phyloP scores from a whole-genome alignment of 1,140 invertebrate species.

The Mercenaria mercenaria region DNA sequence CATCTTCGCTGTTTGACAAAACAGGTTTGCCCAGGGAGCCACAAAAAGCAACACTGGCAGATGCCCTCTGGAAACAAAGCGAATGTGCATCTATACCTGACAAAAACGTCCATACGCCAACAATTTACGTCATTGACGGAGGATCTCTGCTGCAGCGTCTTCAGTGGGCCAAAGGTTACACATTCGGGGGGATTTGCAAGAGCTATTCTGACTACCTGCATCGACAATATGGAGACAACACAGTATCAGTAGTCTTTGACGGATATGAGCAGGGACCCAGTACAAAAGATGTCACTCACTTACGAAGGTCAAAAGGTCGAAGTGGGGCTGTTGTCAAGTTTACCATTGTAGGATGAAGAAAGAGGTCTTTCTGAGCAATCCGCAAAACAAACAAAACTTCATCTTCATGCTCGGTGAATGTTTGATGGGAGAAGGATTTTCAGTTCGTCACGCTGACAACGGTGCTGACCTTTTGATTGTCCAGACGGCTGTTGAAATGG shows the following conservation, averaged over 20 bases:
- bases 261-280: no score
- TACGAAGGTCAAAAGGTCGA: neutral
- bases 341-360: slow-evolving; percentile 56
- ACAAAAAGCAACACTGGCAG: neutral
- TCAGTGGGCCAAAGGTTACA: neutral
- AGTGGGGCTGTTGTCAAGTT: neutral
- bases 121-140: neutral
- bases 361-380: neutral
- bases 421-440: no score
- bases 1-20: slow-evolving; percentile 8
- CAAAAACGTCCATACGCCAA: neutral
- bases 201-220: neutral
- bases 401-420: no score
- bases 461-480: no score
- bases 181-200: neutral
- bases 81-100: no score
- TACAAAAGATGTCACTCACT: no score
- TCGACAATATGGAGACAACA: neutral
- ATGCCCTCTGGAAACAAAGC: no score
- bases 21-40: neutral
- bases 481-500: no score
- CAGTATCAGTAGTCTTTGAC: no score
- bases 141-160: slow-evolving; percentile 8
- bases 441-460: no score
- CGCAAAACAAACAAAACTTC: no score